Percentiles rank a stretch among this genome's conserved stretches.
These are phyloP conservation scores for Oreochromis tanganicae DNA, from an alignment of 2,113 vertebrate genomes.

Conservation along the genomic window DNA sequence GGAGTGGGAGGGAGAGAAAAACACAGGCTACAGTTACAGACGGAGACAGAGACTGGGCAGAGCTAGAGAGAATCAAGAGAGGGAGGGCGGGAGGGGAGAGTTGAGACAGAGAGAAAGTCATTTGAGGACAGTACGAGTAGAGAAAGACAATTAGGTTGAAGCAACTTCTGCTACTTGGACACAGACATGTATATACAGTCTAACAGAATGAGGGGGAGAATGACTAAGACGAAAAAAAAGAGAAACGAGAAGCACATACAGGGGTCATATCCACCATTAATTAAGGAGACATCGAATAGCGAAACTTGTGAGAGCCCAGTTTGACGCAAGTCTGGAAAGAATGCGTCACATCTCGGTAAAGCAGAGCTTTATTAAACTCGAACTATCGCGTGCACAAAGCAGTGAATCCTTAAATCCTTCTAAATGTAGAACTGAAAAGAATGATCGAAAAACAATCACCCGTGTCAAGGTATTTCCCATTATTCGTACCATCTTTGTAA, in stretches of 20 bases:
- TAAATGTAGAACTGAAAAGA: neutral
- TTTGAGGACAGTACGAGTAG: slow-evolving; percentile 73
- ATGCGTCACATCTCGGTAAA: slow-evolving; percentile 24
- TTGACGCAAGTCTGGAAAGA: slow-evolving; percentile 54
- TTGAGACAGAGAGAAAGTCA: slow-evolving; percentile 73
- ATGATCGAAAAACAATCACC: neutral
- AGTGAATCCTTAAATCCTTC: neutral
- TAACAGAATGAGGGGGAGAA: neutral
- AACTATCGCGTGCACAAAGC: neutral
- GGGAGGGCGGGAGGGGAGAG: slow-evolving; percentile 39
- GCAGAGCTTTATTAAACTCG: neutral
- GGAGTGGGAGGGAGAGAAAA: slow-evolving; percentile 59
- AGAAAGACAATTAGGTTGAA: slow-evolving; percentile 73
- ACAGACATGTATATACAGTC: slow-evolving; percentile 33
- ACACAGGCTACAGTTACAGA: slow-evolving; percentile 78
- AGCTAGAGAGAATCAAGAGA: slow-evolving; percentile 43
- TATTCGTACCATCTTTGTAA: slow-evolving; percentile 1
- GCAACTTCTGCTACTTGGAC: slow-evolving; percentile 62
- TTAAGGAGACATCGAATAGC: slow-evolving; percentile 31
- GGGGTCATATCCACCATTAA: slow-evolving; percentile 12
- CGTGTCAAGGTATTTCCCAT: slow-evolving; percentile 26
- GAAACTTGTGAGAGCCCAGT: slow-evolving; percentile 57
- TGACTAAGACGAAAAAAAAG: slow-evolving; percentile 39
- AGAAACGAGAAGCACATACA: slow-evolving; percentile 20
- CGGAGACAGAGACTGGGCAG: slow-evolving; percentile 64